A percentile compares a stretch with the other conserved stretches of the same genome.
phyloP scores from a whole-genome alignment of 2,113 vertebrate species.

The Tylochromis polylepis region DNA sequence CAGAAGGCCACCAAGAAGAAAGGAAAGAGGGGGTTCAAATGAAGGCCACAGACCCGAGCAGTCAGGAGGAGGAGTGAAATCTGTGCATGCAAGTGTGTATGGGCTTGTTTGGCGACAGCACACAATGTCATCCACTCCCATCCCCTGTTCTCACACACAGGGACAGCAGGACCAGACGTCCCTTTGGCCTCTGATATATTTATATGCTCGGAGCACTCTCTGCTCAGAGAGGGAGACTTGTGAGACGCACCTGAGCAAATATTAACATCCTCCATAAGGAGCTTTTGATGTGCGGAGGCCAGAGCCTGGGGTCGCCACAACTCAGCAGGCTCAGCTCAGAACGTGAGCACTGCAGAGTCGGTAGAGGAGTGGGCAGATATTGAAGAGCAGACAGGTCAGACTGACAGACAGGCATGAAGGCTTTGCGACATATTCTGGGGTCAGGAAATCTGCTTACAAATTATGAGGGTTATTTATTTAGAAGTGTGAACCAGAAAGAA shows the following conservation, averaged over 20 bases:
- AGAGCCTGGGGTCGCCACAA: conserved; percentile 53
- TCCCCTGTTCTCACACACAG: conserved; percentile 39
- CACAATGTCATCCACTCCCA: conserved; percentile 34
- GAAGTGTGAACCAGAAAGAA: background rate
- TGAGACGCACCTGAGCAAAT: conserved; percentile 73
- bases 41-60: conserved; percentile 24
- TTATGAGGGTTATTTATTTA: background rate
- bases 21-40: conserved; percentile 54
- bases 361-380: conserved; percentile 49
- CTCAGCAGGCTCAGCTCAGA: conserved; percentile 34
- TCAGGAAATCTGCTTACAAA: conserved; percentile 10
- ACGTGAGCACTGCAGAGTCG: conserved; percentile 31
- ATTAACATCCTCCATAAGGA: conserved; percentile 71
- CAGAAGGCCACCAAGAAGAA: conserved; percentile 59
- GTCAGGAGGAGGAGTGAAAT: conserved; percentile 8
- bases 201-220: conserved; percentile 59
- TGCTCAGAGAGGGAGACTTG: conserved; percentile 56
- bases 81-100: background rate
- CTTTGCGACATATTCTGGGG: background rate
- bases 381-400: conserved; percentile 46
- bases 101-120: conserved; percentile 22
- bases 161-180: conserved; percentile 63
- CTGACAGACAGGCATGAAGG: conserved; percentile 23
- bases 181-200: conserved; percentile 67
- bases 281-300: conserved; percentile 69